Evolutionary conservation across 2,113 vertebrate species (phyloP).

Genomic region (Catharus fuscescens): DNA sequence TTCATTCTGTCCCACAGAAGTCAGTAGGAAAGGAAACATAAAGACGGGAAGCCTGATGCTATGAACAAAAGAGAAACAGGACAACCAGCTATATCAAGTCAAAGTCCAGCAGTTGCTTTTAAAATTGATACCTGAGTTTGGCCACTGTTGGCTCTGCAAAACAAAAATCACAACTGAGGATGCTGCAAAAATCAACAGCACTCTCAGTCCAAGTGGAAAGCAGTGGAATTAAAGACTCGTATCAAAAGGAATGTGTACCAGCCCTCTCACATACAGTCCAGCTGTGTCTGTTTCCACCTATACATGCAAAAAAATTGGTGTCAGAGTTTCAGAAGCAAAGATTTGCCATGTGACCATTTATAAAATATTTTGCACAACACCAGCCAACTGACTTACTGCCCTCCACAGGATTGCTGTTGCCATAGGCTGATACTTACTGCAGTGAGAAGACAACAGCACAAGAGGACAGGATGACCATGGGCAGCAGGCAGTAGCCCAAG

Average conservation of each 20-base stretch:
- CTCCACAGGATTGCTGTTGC: neutral
- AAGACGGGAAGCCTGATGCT: neutral
- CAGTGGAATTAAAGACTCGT: neutral
- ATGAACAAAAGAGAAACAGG: neutral
- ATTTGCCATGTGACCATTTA: neutral
- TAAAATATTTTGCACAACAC: neutral
- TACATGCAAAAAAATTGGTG: neutral
- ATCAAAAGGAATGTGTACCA: neutral
- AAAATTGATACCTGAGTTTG: neutral
- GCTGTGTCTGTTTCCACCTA: neutral
- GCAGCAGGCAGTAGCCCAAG: conserved; percentile 87
- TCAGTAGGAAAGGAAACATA: neutral
- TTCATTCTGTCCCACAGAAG: neutral
- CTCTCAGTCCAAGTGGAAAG: neutral
- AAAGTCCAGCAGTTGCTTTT: neutral
- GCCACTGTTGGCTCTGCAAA: neutral
- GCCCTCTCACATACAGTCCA: neutral
- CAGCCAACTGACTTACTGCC: neutral
- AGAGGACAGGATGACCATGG: conserved; percentile 85
- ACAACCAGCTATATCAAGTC: neutral
- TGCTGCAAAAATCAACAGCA: neutral
- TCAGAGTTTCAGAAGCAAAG: neutral
- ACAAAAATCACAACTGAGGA: neutral
- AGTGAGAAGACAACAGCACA: conserved; percentile 81
- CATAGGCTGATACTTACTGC: conserved; percentile 77